Percentiles rank a stretch among this genome's conserved stretches.
phyloP scores from a whole-genome alignment of 2,113 vertebrate species.

The Malurus elegans region DNA sequence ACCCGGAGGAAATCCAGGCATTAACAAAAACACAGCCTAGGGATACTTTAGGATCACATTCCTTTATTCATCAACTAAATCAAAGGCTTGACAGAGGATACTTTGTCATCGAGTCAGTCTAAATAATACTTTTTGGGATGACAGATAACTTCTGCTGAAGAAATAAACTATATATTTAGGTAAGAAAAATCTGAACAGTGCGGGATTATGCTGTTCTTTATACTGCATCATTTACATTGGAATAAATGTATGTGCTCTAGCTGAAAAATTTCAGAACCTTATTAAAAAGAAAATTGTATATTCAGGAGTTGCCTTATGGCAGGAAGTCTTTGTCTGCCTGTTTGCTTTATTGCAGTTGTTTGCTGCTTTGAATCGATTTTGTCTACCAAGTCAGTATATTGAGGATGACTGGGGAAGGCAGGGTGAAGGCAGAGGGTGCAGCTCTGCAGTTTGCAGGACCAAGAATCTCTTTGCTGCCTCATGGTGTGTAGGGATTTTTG shows the following conservation, averaged over 20 bases:
- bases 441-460: slow-evolving; percentile 41
- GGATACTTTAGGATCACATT: slow-evolving; percentile 50
- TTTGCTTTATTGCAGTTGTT: slow-evolving; percentile 63
- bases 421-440: background rate
- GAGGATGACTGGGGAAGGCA: slow-evolving; percentile 32
- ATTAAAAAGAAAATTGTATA: background rate
- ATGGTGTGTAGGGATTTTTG: background rate
- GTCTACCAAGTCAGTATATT: slow-evolving; percentile 53
- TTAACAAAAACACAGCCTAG: slow-evolving; percentile 58
- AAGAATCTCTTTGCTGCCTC: slow-evolving; percentile 21
- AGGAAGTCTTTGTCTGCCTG: slow-evolving; percentile 73
- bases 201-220: background rate
- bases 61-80: slow-evolving; percentile 62
- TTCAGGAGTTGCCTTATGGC: slow-evolving; percentile 40
- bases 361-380: slow-evolving; percentile 72
- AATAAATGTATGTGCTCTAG: background rate
- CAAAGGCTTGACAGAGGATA: slow-evolving; percentile 42
- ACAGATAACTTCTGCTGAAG: slow-evolving; percentile 30
- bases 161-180: background rate
- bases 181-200: background rate
- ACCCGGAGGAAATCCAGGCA: slow-evolving; percentile 41
- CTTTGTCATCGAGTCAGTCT: slow-evolving; percentile 3
- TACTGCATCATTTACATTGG: background rate
- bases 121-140: slow-evolving; percentile 41
- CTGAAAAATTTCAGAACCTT: background rate